Evolutionary conservation across 2,113 vertebrate genomes (phyloP).

Genomic region (Microtus montanus): DNA sequence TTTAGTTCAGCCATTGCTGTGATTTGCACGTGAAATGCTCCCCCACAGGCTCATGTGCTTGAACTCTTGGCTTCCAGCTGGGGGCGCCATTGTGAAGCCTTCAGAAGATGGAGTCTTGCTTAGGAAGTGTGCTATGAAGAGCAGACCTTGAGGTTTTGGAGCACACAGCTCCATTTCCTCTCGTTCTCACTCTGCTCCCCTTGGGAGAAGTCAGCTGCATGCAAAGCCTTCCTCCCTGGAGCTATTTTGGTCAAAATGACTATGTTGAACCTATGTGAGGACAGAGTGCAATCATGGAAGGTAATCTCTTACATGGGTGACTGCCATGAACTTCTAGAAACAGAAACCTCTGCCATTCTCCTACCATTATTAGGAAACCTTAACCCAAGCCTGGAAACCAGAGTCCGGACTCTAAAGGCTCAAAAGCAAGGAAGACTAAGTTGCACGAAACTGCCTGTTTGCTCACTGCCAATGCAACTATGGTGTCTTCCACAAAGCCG

Average conservation of each 20-base stretch:
- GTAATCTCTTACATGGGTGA: background rate
- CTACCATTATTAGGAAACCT: background rate
- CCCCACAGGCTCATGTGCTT: background rate
- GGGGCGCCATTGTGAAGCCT: background rate
- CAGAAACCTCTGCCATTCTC: background rate
- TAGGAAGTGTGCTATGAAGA: background rate
- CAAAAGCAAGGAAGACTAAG: conserved; percentile 3
- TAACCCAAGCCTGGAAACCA: conserved; percentile 2
- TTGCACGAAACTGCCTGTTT: background rate
- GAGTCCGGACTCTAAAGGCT: background rate
- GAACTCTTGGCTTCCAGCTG: background rate
- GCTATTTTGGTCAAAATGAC: background rate
- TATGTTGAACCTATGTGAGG: fast-evolving
- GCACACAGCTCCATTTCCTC: background rate
- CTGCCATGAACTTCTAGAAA: background rate
- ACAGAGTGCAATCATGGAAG: background rate
- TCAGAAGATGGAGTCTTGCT: background rate
- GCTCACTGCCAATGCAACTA: background rate
- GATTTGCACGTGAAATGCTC: background rate
- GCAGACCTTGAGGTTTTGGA: background rate
- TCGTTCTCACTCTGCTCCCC: background rate
- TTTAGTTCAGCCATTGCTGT: background rate
- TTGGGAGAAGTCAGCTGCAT: background rate
- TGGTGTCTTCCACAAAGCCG: background rate
- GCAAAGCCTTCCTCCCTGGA: background rate